Conservation (phyloP, 2,888 invertebrate species). For the Alitta virens region DNA sequence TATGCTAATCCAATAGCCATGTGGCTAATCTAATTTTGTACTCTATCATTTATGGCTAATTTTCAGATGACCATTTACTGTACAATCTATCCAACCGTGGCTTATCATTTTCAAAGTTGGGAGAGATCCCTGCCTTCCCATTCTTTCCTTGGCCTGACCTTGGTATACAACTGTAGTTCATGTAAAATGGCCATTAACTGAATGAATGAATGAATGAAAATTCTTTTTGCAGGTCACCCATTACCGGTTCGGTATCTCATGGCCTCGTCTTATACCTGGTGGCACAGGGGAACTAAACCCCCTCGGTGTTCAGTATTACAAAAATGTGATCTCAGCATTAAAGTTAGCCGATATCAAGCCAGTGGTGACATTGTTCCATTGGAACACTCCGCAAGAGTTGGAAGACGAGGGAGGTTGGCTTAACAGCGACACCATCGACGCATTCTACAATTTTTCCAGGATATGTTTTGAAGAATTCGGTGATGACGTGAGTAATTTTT, state of each 20-base stretch:
- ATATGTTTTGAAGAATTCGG: conserved; percentile 40
- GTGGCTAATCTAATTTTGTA: too few relatives aligned
- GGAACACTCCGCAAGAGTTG: conserved; percentile 42
- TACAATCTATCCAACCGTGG: too few relatives aligned
- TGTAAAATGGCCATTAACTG: too few relatives aligned
- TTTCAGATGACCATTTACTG: too few relatives aligned
- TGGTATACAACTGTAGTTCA: too few relatives aligned
- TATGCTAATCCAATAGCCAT: too few relatives aligned
- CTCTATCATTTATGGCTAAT: too few relatives aligned
- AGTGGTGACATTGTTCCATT: conserved; percentile 59
- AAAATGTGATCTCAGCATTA: conserved; percentile 69
- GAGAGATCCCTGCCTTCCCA: too few relatives aligned
- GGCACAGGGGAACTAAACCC: conserved; percentile 65
- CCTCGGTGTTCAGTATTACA: conserved; percentile 63
- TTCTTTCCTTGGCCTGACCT: too few relatives aligned
- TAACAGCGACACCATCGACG: conserved; percentile 36
- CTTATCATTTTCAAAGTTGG: too few relatives aligned
- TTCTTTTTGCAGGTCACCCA: conserved; percentile 12
- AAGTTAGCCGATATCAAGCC: conserved; percentile 62
- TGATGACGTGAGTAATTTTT: conserved; percentile 31
- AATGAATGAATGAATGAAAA: too few relatives aligned
- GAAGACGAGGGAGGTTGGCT: conserved; percentile 49
- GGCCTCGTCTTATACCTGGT: conserved; percentile 71
- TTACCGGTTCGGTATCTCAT: conserved; percentile 60
- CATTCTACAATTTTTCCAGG: conserved; percentile 41